Evolutionary conservation across 2,113 vertebrate genomes (phyloP).

Genomic region (Etheostoma cragini): DNA sequence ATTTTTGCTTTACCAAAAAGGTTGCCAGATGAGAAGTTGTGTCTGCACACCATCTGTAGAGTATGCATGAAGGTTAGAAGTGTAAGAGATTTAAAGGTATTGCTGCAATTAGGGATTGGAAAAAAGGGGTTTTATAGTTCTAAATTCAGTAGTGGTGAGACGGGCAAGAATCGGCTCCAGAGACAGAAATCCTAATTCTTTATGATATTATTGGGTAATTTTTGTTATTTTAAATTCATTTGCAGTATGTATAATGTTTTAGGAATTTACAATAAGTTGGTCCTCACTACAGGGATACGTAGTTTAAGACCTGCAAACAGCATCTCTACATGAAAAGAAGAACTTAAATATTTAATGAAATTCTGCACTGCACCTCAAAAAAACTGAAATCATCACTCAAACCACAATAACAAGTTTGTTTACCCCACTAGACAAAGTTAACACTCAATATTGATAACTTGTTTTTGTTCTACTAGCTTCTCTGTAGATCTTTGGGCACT

Average conservation of each 20-base stretch:
- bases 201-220: not conserved
- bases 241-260: not conserved
- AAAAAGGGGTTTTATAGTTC: not conserved
- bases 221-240: conserved; percentile 1
- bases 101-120: not conserved
- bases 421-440: conserved; percentile 5
- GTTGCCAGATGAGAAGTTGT: conserved; percentile 26
- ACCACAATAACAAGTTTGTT: not conserved
- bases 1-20: conserved; percentile 31
- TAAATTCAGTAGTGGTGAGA: not conserved
- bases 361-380: not conserved
- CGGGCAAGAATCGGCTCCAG: not conserved
- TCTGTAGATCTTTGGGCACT: not conserved
- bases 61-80: not conserved
- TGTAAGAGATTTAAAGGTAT: not conserved
- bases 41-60: conserved; percentile 1
- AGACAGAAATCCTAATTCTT: not conserved
- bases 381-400: conserved; percentile 9
- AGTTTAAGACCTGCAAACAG: not conserved
- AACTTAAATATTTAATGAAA: not conserved
- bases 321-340: not conserved
- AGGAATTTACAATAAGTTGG: conserved; percentile 1
- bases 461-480: not conserved
- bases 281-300: not conserved
- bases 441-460: not conserved